Percentiles rank a stretch among this genome's conserved stretches.
Evolutionary conservation across 2,888 invertebrate species (phyloP).

Genomic region (Creontiades dilutus): DNA sequence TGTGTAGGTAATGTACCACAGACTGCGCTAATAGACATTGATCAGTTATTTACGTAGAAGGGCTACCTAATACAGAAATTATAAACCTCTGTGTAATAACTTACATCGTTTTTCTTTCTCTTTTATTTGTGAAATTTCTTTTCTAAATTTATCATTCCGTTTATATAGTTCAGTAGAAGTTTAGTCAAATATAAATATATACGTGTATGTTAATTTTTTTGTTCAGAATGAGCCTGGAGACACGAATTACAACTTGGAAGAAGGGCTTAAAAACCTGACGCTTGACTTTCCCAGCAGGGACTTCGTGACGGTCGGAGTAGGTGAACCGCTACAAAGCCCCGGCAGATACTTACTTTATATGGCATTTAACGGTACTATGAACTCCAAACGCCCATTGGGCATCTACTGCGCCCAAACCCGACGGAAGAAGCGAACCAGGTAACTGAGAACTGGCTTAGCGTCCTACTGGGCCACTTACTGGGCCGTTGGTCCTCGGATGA

Average conservation of each 20-base stretch:
- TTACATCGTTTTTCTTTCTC: too few relatives aligned
- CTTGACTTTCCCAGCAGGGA: conserved; percentile 49
- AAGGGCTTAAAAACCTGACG: conserved; percentile 37
- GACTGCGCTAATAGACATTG: too few relatives aligned
- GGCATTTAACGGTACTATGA: conserved; percentile 74
- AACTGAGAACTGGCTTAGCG: conserved; percentile 41
- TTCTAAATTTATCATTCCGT: too few relatives aligned
- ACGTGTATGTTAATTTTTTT: background rate
- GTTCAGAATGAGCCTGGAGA: conserved; percentile 55
- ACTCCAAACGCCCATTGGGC: conserved; percentile 69
- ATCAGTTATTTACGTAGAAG: too few relatives aligned
- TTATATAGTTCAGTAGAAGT: too few relatives aligned
- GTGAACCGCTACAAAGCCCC: conserved; percentile 65
- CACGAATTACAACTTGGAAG: conserved; percentile 38
- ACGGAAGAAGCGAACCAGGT: conserved; percentile 71
- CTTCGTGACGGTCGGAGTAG: conserved; percentile 43
- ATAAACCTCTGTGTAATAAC: too few relatives aligned
- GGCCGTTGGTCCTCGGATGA: background rate
- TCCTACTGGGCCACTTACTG: conserved; percentile 1
- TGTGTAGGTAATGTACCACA: too few relatives aligned
- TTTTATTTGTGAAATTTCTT: too few relatives aligned
- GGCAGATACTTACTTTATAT: conserved; percentile 71
- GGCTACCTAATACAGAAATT: too few relatives aligned
- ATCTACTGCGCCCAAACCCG: conserved; percentile 71
- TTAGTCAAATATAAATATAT: background rate